Conservation (phyloP, 2,113 vertebrate species). For the Tetraodon nigroviridis region DNA sequence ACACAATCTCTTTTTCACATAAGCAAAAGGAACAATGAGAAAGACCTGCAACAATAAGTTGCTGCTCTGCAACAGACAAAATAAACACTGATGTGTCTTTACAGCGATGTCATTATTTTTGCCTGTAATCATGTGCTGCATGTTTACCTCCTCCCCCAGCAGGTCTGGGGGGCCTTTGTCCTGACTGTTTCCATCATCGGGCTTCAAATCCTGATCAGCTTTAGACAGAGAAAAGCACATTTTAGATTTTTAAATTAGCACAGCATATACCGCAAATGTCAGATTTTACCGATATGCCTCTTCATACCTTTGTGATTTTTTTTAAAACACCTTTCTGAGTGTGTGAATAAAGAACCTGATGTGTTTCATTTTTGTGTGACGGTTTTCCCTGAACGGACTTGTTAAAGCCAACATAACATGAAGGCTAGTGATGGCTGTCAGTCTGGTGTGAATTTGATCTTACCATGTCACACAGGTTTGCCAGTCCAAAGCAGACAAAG, state of each 20-base stretch:
- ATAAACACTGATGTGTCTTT: not conserved
- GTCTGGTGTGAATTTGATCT: conserved; percentile 2
- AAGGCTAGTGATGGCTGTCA: conserved; percentile 5
- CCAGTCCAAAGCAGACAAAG: conserved; percentile 1
- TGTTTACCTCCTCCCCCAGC: conserved; percentile 51
- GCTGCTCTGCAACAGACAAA: not conserved
- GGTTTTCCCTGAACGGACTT: conserved; percentile 7
- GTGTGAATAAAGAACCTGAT: not conserved
- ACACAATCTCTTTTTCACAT: not conserved
- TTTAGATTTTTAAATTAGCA: too few species aligned
- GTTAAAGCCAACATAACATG: not conserved
- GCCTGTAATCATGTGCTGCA: too few species aligned
- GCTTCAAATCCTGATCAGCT: conserved; percentile 79
- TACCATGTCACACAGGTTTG: not conserved
- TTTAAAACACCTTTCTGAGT: not conserved
- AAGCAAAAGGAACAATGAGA: not conserved
- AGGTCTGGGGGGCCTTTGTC: conserved; percentile 38
- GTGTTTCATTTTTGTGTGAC: conserved; percentile 19
- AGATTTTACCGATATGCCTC: too few species aligned
- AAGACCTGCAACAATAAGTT: not conserved
- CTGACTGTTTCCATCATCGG: conserved; percentile 65
- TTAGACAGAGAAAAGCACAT: conserved; percentile 35
- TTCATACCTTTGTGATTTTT: too few species aligned
- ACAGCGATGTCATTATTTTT: not conserved
- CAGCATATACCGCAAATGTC: too few species aligned